These are phyloP conservation scores for Panzeria rudis DNA, from an alignment of 2,888 invertebrate species.

Conservation along the genomic window DNA sequence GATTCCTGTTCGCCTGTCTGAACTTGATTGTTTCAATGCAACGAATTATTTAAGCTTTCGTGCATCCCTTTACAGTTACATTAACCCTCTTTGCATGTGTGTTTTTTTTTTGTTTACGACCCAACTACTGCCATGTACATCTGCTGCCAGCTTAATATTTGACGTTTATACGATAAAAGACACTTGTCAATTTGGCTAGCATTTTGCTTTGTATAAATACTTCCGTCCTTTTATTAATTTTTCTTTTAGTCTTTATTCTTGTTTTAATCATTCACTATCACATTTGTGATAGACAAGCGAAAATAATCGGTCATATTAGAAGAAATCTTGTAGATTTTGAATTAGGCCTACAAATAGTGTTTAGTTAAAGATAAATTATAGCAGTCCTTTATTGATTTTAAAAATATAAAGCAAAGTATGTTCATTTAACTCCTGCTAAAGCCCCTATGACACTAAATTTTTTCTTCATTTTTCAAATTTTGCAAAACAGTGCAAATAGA, in stretches of 20 bases:
- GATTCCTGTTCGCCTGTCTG: conserved; percentile 59
- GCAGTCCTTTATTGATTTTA: neutral
- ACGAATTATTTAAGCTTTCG: conserved; percentile 71
- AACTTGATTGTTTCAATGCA: conserved; percentile 65
- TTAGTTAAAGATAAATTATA: neutral
- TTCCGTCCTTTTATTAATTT: conserved; percentile 58
- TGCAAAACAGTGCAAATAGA: too few species aligned
- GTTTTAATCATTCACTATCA: conserved; percentile 20
- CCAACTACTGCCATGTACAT: conserved; percentile 78
- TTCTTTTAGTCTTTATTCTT: conserved; percentile 7
- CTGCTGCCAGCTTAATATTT: conserved; percentile 79
- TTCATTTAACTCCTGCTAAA: neutral
- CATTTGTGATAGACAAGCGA: conserved; percentile 74
- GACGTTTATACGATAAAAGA: conserved; percentile 68
- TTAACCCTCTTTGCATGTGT: conserved; percentile 61
- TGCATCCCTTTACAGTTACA: conserved; percentile 61
- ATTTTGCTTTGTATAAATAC: conserved; percentile 49
- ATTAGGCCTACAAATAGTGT: neutral
- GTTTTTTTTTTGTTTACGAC: too few species aligned
- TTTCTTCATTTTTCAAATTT: too few species aligned
- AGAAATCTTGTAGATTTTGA: conserved; percentile 40
- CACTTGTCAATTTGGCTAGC: conserved; percentile 68
- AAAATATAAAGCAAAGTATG: too few species aligned
- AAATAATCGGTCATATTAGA: conserved; percentile 73
- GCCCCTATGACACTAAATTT: too few species aligned